Percentiles rank a stretch among this genome's conserved stretches.
Conservation (phyloP, 1,140 invertebrate genomes). For the Eupeodes corollae region DNA sequence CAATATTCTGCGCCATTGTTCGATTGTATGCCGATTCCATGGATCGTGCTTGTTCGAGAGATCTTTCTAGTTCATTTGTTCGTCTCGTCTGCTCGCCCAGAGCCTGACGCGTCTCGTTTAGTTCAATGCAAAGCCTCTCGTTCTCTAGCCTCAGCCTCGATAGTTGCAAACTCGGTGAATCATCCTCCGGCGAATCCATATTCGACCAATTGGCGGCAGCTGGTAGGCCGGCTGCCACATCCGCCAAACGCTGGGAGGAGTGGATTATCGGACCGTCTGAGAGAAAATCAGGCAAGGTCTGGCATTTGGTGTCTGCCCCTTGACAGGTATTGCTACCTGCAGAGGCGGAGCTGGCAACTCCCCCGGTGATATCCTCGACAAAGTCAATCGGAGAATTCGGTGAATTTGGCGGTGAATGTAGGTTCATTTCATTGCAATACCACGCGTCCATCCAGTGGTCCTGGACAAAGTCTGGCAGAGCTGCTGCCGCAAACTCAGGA, state of each 20-base stretch:
- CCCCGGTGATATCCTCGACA: slow-evolving; percentile 36
- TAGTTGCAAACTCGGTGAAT: slow-evolving; percentile 10
- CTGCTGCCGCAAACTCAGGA: slow-evolving; percentile 30
- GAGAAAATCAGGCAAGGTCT: slow-evolving; percentile 53
- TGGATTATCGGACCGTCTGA: slow-evolving; percentile 56
- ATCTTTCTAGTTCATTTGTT: slow-evolving; percentile 41
- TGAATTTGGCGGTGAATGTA: slow-evolving; percentile 30
- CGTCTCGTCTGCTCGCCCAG: slow-evolving; percentile 42
- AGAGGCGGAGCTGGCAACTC: slow-evolving; percentile 16
- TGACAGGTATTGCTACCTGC: neutral
- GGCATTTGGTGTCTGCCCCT: neutral
- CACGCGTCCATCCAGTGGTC: slow-evolving; percentile 47
- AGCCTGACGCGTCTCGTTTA: slow-evolving; percentile 42
- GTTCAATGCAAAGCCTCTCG: slow-evolving; percentile 45
- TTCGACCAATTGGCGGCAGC: slow-evolving; percentile 9
- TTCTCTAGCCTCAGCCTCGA: slow-evolving; percentile 42
- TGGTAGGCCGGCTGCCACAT: slow-evolving; percentile 36
- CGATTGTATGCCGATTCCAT: slow-evolving; percentile 40
- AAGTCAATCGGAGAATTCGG: slow-evolving; percentile 17
- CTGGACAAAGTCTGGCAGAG: slow-evolving; percentile 48
- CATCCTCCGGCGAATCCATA: slow-evolving; percentile 34
- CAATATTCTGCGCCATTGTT: slow-evolving; percentile 43
- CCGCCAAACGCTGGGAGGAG: slow-evolving; percentile 37
- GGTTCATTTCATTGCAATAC: slow-evolving; percentile 33
- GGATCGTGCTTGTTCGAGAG: slow-evolving; percentile 40